phyloP scores from a whole-genome alignment of 1,140 invertebrate genomes.

The Samia ricini region DNA sequence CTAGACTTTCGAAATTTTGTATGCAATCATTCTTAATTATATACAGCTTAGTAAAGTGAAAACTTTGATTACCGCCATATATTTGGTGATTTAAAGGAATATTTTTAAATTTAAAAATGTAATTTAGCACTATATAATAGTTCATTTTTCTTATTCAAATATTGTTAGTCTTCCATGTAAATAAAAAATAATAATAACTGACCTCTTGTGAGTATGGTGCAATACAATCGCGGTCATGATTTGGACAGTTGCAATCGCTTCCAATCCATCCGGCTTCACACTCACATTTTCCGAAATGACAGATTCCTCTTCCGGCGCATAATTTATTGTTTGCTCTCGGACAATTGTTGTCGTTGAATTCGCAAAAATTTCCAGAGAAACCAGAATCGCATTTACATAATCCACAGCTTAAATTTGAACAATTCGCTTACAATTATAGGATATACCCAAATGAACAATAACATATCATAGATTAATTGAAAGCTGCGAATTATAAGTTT shows the following conservation, averaged over 20 bases:
- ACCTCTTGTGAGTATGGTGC: conserved; percentile 63
- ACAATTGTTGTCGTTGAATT: conserved; percentile 86
- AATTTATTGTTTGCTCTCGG: conserved; percentile 78
- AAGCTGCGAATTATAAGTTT: too few species aligned
- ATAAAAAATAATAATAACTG: neutral
- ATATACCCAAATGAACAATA: neutral
- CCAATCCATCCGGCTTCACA: conserved; percentile 81
- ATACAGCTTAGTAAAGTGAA: too few species aligned
- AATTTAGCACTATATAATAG: too few species aligned
- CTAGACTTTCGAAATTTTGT: too few species aligned
- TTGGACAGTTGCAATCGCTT: conserved; percentile 82
- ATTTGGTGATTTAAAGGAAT: too few species aligned
- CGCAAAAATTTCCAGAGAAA: conserved; percentile 82
- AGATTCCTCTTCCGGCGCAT: conserved; percentile 79
- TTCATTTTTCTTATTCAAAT: neutral
- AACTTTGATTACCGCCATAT: too few species aligned
- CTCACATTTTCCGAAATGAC: conserved; percentile 82
- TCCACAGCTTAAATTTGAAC: conserved; percentile 73
- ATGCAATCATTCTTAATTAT: too few species aligned
- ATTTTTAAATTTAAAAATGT: too few species aligned
- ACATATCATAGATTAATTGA: too few species aligned
- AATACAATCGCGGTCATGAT: conserved; percentile 81
- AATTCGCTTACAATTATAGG: neutral
- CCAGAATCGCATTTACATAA: conserved; percentile 79
- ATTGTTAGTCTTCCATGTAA: neutral